Base-by-base conservation (phyloP, 2,888 invertebrate species). In the Iphiclides podalirius region DNA sequence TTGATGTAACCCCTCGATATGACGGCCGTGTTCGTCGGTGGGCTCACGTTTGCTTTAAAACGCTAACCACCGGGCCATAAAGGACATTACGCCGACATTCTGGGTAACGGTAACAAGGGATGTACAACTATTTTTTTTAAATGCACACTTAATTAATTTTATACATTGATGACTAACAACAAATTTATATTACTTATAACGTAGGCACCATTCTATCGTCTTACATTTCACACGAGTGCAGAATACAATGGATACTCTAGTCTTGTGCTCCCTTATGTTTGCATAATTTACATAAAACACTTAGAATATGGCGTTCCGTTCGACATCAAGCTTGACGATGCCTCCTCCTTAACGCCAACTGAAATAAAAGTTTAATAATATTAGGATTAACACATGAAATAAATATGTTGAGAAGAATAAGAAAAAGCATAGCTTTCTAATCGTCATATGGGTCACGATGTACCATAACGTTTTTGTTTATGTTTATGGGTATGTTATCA, bases 271-370 rank as follows among this genome's bases (percentile, higher is more conserved):
- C 51, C 47, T 17, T 47, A 34, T 31, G 44, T 35, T 36, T 38
- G 28, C 13, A 33, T 33, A 52, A 59, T 65, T 76, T 75, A 86
- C 82, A 83, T 83, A 67, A 76, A 83, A 62, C 82, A 83, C 71
- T 86, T 86, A n/a, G 85, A 80, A 67, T 83, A 85, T 12, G 79
- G 66, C 31, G 75, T 74, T 47, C 77, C 76, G 55, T 82, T 86
- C 28, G 79, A 70, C 45, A 82, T 64, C 47, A 82, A 68, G 60
- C 72, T 76, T 38, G 81, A 65, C 0, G 78, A 67, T 0, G 79
- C 63, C 64, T 86, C 86, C 61, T 84, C 86, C 54, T 85, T 85
- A 0, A 83, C 80, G 6, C 83, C 85, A 71, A 81, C 84, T 82
- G 75, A 41, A 55, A 62, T n/a, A 9, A 43, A n/a, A n/a, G n/a